Evolutionary conservation across 2,888 invertebrate genomes (phyloP).

Genomic region (Lithophane socia): DNA sequence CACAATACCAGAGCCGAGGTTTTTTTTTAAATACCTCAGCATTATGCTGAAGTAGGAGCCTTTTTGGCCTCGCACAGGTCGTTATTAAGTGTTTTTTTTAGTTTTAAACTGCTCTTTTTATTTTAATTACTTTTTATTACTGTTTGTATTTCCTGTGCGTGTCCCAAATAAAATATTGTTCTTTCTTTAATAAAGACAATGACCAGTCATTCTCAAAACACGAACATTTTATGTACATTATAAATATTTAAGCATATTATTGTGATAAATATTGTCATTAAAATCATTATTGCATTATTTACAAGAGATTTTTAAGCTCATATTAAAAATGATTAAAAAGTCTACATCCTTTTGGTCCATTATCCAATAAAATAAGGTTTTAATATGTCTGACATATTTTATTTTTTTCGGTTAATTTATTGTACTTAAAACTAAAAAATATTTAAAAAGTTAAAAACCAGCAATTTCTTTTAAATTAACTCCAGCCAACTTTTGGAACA

Average conservation of each 20-base stretch:
- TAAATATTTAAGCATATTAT: slow-evolving; percentile 47
- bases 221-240: slow-evolving; percentile 38
- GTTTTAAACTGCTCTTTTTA: too few species aligned
- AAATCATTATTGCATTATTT: slow-evolving; percentile 57
- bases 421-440: not conserved
- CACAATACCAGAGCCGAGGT: too few species aligned
- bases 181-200: not conserved
- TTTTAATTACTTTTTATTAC: too few species aligned
- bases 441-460: not conserved
- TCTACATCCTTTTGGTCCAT: slow-evolving; percentile 75
- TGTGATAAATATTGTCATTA: slow-evolving; percentile 65
- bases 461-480: not conserved
- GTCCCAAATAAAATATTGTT: too few species aligned
- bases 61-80: too few species aligned
- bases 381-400: slow-evolving; percentile 57
- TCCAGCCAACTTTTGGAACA: not conserved
- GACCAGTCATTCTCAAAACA: slow-evolving; percentile 24
- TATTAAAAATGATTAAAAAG: slow-evolving; percentile 55
- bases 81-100: too few species aligned
- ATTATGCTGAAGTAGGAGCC: too few species aligned
- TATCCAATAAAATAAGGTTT: slow-evolving; percentile 60
- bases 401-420: slow-evolving; percentile 1
- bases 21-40: too few species aligned
- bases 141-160: too few species aligned
- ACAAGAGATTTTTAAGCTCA: slow-evolving; percentile 68